Evolutionary conservation across 2,113 vertebrate species (phyloP).

Genomic region (Thomomys bottae): DNA sequence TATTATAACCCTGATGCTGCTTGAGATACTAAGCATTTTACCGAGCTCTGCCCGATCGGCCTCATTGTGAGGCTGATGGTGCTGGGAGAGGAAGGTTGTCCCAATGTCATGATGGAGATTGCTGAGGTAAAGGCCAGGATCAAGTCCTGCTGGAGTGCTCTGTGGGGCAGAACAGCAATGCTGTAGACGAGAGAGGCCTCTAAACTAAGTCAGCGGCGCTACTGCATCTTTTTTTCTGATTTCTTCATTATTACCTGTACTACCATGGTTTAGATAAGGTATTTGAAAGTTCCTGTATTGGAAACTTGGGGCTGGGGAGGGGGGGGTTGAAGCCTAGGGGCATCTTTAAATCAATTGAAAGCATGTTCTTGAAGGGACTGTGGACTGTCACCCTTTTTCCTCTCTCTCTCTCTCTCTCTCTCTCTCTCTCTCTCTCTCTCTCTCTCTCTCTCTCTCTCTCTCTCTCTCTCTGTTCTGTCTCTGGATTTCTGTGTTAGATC

Average conservation of each 20-base stretch:
- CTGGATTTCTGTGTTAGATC: not conserved
- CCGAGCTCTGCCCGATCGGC: not conserved
- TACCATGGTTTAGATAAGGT: no score
- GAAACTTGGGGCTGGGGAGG: not conserved
- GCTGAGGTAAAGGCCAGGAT: not conserved
- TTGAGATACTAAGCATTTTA: not conserved
- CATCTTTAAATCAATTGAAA: no score
- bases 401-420: no score
- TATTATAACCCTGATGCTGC: not conserved
- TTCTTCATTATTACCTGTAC: not conserved
- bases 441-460: no score
- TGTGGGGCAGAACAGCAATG: not conserved
- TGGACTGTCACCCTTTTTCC: not conserved
- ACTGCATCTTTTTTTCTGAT: not conserved
- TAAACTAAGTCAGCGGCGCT: not conserved
- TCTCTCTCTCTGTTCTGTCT: no score
- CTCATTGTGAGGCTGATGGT: not conserved
- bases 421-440: not conserved
- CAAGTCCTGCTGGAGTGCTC: not conserved
- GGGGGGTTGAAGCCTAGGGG: no score
- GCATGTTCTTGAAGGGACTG: not conserved
- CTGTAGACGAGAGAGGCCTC: rapidly evolving
- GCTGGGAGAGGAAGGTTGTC: not conserved
- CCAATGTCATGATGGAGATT: no score
- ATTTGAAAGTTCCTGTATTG: not conserved